Evolutionary conservation across 2,888 invertebrate species (phyloP), one percentile per base, ranked within the genome.

Genomic region (Elmis aenea): DNA sequence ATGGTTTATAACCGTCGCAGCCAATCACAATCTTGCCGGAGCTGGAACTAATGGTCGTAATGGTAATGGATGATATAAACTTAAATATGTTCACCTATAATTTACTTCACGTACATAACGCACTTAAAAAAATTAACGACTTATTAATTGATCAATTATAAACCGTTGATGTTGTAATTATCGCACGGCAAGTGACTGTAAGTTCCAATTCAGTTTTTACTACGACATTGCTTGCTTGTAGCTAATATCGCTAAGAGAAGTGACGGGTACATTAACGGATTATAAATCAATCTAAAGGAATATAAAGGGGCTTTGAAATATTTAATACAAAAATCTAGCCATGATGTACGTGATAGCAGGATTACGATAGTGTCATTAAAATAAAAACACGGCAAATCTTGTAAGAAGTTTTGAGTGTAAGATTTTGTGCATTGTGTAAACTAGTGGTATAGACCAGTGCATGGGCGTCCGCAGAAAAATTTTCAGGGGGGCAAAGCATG

Each of bases 41-140:
- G 29, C 33, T 40, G 40, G 35, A 42, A 38, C 32, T 38, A 33
- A 45, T 42, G 38, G 34, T 38, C 28, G 27, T 35, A 38, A 30
- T 45, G 38, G 42, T 45, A 42, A 45, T 45, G 35, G 41, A 45
- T 42, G 42, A 38, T 42, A 38, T 42, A 38, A 45, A 45, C 33
- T 38, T 42, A 42, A 45, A 45, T 45, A 38, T 41, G 34, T 38
- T 35, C 37, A 5, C 45, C 42, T 42, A 35, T 38, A 45, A 45
- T 42, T 45, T 45, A 45, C 42, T 42, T 38, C 34, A 38, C 20
- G 29, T 36, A 28, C 41, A 41, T 34, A 29, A 28, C 31, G 31
- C 26, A 37, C 36, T 31, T 31, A 16, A 25, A 32, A 27, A 32
- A 41, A 36, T 41, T n/a, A n/a, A n/a, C n/a, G 36, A 27, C 40